These are phyloP conservation scores for Taenioides sp. DNA, from an alignment of 2,797 vertebrate species.

Conservation along the genomic window DNA sequence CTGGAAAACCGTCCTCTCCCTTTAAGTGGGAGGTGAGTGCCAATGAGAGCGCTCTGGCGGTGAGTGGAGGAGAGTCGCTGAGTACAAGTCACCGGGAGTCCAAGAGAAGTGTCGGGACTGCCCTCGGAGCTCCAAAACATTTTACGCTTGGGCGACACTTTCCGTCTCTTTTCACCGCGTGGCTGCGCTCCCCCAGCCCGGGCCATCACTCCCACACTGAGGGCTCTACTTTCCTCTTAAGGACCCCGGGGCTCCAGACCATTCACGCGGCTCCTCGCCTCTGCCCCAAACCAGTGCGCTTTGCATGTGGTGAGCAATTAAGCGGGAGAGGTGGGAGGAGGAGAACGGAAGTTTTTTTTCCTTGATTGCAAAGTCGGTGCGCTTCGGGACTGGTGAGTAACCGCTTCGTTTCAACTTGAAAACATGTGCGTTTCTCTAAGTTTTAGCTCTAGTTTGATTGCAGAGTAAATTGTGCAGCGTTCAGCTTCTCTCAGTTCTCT, in stretches of 20 bases:
- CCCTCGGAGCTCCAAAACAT: constrained; percentile 45
- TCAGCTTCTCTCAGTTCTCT: not conserved
- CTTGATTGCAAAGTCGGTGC: constrained; percentile 42
- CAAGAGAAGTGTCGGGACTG: constrained; percentile 47
- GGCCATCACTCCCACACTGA: not conserved
- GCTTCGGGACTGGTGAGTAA: constrained; percentile 73
- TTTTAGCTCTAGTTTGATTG: not conserved
- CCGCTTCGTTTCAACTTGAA: not conserved
- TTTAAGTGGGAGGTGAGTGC: constrained; percentile 84
- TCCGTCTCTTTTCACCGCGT: not conserved
- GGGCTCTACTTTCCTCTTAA: not conserved
- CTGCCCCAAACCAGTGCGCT: constrained; percentile 29
- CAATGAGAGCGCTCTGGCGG: constrained; percentile 48
- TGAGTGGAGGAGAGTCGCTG: constrained; percentile 62
- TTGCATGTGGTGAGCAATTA: constrained; percentile 58
- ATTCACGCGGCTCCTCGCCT: constrained; percentile 4
- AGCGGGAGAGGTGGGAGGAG: constrained; percentile 50
- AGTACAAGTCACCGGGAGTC: constrained; percentile 65
- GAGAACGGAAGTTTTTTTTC: constrained; percentile 63
- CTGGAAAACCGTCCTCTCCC: constrained; percentile 74
- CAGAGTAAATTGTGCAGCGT: not conserved
- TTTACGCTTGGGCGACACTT: constrained; percentile 42
- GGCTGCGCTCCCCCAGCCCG: not conserved
- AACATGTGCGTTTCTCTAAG: not conserved
- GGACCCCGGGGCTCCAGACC: constrained; percentile 19